phyloP scores from a whole-genome alignment of 2,113 vertebrate genomes.

The Epinephelus moara region DNA sequence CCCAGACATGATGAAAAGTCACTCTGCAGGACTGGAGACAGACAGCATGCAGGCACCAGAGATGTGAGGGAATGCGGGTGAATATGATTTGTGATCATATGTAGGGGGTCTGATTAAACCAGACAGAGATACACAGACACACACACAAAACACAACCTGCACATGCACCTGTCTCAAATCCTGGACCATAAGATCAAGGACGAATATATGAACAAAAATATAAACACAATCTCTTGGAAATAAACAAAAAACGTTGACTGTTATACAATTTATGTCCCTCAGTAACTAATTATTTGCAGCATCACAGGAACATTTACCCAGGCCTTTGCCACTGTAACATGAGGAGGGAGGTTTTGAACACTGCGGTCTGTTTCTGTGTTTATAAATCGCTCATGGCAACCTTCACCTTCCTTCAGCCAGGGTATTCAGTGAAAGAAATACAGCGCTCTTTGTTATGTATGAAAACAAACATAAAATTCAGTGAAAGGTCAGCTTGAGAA shows the following conservation, averaged over 20 bases:
- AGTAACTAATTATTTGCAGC: not conserved
- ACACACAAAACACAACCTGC: not conserved
- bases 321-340: not conserved
- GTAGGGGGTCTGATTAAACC: not conserved
- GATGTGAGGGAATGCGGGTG: slow-evolving; percentile 9
- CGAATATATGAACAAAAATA: too few relatives aligned
- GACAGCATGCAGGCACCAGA: slow-evolving; percentile 11
- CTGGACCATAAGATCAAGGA: too few relatives aligned
- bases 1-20: slow-evolving; percentile 35
- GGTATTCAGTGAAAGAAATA: not conserved
- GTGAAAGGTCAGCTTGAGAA: not conserved
- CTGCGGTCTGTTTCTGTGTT: not conserved
- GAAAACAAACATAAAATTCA: not conserved
- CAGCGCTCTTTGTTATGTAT: not conserved
- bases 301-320: not conserved
- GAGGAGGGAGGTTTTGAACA: not conserved
- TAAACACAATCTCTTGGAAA: not conserved
- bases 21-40: slow-evolving; percentile 15
- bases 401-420: not conserved
- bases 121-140: not conserved
- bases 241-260: not conserved
- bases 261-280: not conserved
- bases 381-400: slow-evolving; percentile 12
- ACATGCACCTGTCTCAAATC: too few relatives aligned
- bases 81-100: slow-evolving; percentile 32